These are phyloP conservation scores for Pantala flavescens DNA, from an alignment of 1,140 invertebrate species.

Conservation along the genomic window DNA sequence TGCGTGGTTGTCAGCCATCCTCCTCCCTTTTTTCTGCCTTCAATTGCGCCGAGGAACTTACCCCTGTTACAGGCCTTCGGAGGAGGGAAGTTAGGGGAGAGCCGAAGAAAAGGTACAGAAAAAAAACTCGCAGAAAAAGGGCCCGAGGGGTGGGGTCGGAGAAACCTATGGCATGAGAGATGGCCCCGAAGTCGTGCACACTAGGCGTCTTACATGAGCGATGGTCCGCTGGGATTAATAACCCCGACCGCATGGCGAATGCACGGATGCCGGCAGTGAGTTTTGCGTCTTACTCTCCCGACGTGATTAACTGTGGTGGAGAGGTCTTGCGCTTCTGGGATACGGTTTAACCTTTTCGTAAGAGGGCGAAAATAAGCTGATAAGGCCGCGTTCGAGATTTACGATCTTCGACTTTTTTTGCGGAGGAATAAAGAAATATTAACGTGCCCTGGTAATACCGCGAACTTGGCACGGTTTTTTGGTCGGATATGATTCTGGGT, in stretches of 20 bases:
- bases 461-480: too few relatives aligned
- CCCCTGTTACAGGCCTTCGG: too few relatives aligned
- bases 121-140: too few relatives aligned
- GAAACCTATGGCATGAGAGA: slow-evolving; percentile 5
- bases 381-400: not conserved
- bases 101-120: too few relatives aligned
- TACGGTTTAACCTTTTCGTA: not conserved
- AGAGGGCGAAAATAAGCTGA: not conserved
- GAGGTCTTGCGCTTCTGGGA: not conserved
- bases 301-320: not conserved
- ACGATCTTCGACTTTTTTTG: too few relatives aligned
- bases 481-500: too few relatives aligned
- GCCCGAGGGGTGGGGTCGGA: not conserved
- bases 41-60: too few relatives aligned
- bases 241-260: slow-evolving; percentile 1
- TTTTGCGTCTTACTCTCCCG: not conserved
- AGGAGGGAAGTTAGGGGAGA: too few relatives aligned
- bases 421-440: too few relatives aligned
- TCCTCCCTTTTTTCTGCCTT: too few relatives aligned
- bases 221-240: not conserved
- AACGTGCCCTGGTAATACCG: too few relatives aligned
- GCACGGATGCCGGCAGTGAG: slow-evolving; percentile 5
- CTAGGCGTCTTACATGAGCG: not conserved
- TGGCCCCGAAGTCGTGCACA: slow-evolving; percentile 1
- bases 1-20: too few relatives aligned